A percentile compares a stretch with the other conserved stretches of the same genome.
phyloP scores from a whole-genome alignment of 2,888 invertebrate species.

The Smittia sp. region DNA sequence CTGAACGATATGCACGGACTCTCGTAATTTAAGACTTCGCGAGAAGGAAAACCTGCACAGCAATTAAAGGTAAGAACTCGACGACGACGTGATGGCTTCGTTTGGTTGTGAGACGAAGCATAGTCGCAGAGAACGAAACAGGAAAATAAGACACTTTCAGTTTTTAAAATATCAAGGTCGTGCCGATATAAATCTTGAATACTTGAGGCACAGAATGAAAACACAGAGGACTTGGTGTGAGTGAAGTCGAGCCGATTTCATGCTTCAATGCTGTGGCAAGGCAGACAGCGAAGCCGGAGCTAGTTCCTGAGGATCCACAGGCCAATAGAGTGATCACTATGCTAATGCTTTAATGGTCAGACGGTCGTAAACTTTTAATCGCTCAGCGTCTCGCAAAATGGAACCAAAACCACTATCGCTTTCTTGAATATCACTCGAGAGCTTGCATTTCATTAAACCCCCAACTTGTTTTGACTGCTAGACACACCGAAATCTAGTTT shows the following conservation, averaged over 20 bases:
- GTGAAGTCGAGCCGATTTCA: not conserved
- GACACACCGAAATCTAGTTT: conserved; percentile 5
- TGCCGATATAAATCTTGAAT: conserved; percentile 34
- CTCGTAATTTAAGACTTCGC: not conserved
- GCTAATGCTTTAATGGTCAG: too few relatives aligned
- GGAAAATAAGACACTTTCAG: conserved; percentile 41
- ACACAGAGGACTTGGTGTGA: not conserved
- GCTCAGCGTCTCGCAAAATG: too few relatives aligned
- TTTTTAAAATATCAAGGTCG: conserved; percentile 41
- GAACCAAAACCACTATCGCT: too few relatives aligned
- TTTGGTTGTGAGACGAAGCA: not conserved
- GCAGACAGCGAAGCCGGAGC: too few relatives aligned
- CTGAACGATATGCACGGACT: not conserved
- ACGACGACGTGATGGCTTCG: conserved; percentile 1
- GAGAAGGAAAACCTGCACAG: not conserved
- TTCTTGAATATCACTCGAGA: too few relatives aligned
- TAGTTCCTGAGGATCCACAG: too few relatives aligned
- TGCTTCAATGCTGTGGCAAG: conserved; percentile 4
- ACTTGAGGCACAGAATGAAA: not conserved
- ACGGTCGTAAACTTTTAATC: too few relatives aligned
- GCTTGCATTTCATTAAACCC: too few relatives aligned
- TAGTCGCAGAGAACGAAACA: conserved; percentile 12
- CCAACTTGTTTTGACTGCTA: too few relatives aligned
- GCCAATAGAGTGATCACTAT: too few relatives aligned
- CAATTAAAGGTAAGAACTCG: not conserved